phyloP scores from a whole-genome alignment of 2,113 vertebrate species.

The Eolophus roseicapilla region DNA sequence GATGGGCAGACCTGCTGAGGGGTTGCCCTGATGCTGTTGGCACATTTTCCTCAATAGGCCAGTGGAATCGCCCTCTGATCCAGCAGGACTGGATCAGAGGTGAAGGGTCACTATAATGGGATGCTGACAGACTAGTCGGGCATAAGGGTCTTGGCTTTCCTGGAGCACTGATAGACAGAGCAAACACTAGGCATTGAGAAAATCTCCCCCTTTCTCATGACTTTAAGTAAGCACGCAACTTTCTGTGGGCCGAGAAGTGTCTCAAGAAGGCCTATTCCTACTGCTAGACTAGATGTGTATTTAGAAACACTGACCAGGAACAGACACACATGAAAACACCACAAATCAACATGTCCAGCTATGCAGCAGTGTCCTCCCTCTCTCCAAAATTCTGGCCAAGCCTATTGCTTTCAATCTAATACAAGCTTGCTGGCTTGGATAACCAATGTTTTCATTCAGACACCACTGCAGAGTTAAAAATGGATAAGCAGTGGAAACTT shows the following conservation, averaged over 20 bases:
- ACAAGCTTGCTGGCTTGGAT: neutral
- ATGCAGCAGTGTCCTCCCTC: neutral
- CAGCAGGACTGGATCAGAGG: neutral
- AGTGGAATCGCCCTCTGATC: neutral
- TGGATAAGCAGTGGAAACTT: neutral
- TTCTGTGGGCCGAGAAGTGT: neutral
- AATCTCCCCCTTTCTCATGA: neutral
- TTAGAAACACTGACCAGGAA: neutral
- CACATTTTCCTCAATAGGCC: neutral
- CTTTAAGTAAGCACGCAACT: neutral
- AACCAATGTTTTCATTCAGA: neutral
- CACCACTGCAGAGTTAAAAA: neutral
- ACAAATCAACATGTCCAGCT: neutral
- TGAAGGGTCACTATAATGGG: neutral
- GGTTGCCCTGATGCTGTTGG: neutral
- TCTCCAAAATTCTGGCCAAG: neutral
- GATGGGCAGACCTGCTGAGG: neutral
- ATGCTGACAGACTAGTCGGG: neutral
- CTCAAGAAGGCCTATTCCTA: neutral
- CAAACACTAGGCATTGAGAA: neutral
- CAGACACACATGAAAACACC: neutral
- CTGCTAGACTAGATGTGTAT: accelerated
- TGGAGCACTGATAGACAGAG: neutral
- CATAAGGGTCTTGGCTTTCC: neutral
- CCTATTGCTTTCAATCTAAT: neutral